Percentiles rank a stretch among this genome's conserved stretches.
These are phyloP conservation scores for Tetramorium alpestre DNA, from an alignment of 1,140 invertebrate genomes.

Conservation along the genomic window DNA sequence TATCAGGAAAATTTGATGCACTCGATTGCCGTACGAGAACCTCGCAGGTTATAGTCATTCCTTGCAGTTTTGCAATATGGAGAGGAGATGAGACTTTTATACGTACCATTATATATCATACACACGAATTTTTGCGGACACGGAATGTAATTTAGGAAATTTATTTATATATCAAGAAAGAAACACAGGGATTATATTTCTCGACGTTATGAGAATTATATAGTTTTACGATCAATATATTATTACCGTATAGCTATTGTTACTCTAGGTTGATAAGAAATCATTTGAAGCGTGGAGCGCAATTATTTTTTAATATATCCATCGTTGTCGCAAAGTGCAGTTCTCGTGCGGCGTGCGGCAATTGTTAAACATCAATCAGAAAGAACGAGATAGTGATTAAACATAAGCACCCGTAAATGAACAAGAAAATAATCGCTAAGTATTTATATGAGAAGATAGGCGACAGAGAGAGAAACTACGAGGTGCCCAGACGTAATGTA, in stretches of 20 bases:
- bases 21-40: slow-evolving; percentile 48
- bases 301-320: slow-evolving; percentile 18
- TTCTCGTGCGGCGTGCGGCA: slow-evolving; percentile 36
- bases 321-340: not conserved
- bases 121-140: slow-evolving; percentile 16
- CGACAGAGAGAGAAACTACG: slow-evolving; percentile 5
- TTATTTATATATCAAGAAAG: slow-evolving; percentile 13
- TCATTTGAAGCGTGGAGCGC: not conserved
- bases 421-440: slow-evolving; percentile 52
- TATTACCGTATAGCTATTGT: slow-evolving; percentile 12
- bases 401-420: slow-evolving; percentile 40
- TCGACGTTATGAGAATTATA: not conserved
- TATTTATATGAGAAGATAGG: slow-evolving; percentile 62
- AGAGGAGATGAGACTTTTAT: slow-evolving; percentile 34
- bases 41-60: not conserved
- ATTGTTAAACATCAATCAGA: slow-evolving; percentile 34
- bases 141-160: slow-evolving; percentile 18
- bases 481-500: not conserved
- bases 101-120: slow-evolving; percentile 32
- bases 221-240: slow-evolving; percentile 29
- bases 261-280: slow-evolving; percentile 8
- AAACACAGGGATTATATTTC: slow-evolving; percentile 13
- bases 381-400: slow-evolving; percentile 47
- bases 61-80: not conserved
- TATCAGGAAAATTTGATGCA: not conserved